Conservation (phyloP, 2,113 vertebrate species). For the Kryptolebias marmoratus region DNA sequence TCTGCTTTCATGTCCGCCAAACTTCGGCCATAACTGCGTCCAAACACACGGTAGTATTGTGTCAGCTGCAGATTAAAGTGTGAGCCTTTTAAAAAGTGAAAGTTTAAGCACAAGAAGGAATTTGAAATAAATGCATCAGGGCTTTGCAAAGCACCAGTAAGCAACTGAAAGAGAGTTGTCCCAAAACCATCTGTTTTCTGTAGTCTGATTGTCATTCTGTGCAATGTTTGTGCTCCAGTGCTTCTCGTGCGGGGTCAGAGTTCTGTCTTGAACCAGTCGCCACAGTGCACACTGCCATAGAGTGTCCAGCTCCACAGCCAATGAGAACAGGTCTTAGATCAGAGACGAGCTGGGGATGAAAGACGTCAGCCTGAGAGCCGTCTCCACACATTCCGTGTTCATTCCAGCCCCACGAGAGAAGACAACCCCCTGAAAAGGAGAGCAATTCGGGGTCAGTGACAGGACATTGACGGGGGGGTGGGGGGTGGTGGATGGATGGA, state of each 20-base stretch:
- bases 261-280: constrained; percentile 18
- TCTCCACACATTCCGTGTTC: constrained; percentile 96
- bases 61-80: constrained; percentile 11
- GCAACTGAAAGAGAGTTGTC: constrained; percentile 7
- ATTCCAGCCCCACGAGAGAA: constrained; percentile 95
- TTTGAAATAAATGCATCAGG: constrained; percentile 16
- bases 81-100: constrained; percentile 28
- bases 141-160: constrained; percentile 9
- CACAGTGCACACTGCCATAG: constrained; percentile 83
- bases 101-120: constrained; percentile 18
- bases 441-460: constrained; percentile 59
- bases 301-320: constrained; percentile 94
- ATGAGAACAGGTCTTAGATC: constrained; percentile 78
- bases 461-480: constrained; percentile 8
- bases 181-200: constrained; percentile 9
- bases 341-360: constrained; percentile 76
- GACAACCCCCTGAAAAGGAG: constrained; percentile 76
- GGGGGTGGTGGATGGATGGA: not conserved
- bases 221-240: constrained; percentile 5
- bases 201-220: constrained; percentile 15
- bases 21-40: constrained; percentile 42
- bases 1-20: constrained; percentile 50
- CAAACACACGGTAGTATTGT: constrained; percentile 34
- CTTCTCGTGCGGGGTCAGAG: constrained; percentile 12
- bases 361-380: constrained; percentile 80